Evolutionary conservation across 2,888 invertebrate genomes (phyloP), one percentile per base, ranked within the genome.

Genomic region (Phania funesta): DNA sequence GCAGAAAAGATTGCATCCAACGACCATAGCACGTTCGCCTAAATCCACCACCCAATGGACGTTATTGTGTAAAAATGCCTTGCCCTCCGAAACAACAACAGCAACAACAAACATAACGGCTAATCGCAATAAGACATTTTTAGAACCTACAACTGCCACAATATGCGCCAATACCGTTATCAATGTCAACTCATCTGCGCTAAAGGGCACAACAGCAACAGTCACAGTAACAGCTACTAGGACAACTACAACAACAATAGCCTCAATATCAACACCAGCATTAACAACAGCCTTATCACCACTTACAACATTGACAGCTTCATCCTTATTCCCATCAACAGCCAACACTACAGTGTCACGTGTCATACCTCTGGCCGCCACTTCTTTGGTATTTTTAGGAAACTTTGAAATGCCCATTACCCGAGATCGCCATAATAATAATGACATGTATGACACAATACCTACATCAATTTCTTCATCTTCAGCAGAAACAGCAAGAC

Each of bases 341-440:
- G 6, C 64, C n/a, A 56, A 44, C n/a, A 35, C n/a, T 4, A 54
- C 44, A 18, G 32, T 11, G 71, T 84, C 86, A 18, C 85, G 86
- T 58, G 86, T 87, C 11, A 81, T 86, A 62, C 86, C 88, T 0
- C 60, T 86, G 60, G 81, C 86, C 0, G 84, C 86, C 26, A 87
- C 86, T n/a, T 89, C 89, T 32, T 79, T 87, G 22, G 85, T 88
- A 38, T 87, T 89, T 80, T 83, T 90, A 13, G 90, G 89, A 9
- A 87, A 89, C 74, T 87, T 86, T 75, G 89, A 90, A 83, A 87
- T 88, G 87, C 88, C 89, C 20, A 87, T 88, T 46, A 87, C 88
- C 13, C 84, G 86, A 13, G 84, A 75, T 41, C 35, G 60, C 52
- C 56, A 70, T 24, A 29, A 78, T 35, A 50, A 1, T 18, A 44